Evolutionary conservation across 2,888 invertebrate genomes (phyloP), one percentile per base, ranked within the genome.

Genomic region (Drosophila meridiana): DNA sequence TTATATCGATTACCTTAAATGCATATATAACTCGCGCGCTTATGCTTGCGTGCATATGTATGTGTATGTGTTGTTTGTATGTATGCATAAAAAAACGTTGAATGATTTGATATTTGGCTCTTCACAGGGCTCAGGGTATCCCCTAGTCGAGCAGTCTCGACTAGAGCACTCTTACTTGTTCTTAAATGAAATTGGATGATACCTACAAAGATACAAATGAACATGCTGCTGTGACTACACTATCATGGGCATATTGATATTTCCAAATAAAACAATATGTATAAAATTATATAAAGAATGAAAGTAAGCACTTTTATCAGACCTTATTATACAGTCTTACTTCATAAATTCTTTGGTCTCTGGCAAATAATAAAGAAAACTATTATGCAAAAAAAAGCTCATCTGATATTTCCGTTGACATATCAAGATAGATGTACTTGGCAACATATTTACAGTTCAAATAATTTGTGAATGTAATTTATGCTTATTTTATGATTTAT

Each of bases 401-500:
- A 34, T 34, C 6, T 13, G 34, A 52, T n/a, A 32, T 50, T 50
- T 50, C 50, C 6, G 30, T 42, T 56, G n/a, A 56, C 30, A 28
- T 11, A 14, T 28, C 6, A 14, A n/a, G 38, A 38, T 36, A 47
- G 11, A 47, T 36, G 53, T 32, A 61, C 30, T 30, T 32, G 45
- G 1, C 28, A 30, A 48, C 28, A 47, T 48, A 13, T 40, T 50
- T 40, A 42, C 4, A 14, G 13, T n/a, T 20, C 20, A 34, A 50
- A 56, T 53, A 48, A 58, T 45, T 43, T 47, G 26, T 26, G 5
- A 57, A 14, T 36, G 14, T 36, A 45, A 72, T 45, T 69, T 36
- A 34, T 28, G 52, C 11, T n/a, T 13, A 13, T 43, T 48, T 42
- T 13, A 59, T 56, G 40, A 56, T 60, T 72, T 57, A 52, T 57